These are phyloP conservation scores for Cephus cinctus DNA, from an alignment of 1,140 invertebrate genomes.

Conservation along the genomic window DNA sequence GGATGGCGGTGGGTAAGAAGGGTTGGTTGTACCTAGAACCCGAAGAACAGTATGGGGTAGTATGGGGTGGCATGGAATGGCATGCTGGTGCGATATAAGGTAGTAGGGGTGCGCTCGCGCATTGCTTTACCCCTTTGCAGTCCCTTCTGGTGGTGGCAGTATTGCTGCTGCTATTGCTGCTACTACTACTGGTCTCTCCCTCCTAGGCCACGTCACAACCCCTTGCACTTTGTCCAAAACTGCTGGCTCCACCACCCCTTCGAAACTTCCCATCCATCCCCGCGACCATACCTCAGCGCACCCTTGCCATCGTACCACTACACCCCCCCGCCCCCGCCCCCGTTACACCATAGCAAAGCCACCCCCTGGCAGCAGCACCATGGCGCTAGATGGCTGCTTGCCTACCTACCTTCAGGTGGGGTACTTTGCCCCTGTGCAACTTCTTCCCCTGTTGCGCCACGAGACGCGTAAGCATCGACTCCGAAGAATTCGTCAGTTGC, in stretches of 20 bases:
- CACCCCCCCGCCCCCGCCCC: background rate
- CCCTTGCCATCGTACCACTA: background rate
- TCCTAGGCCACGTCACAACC: background rate
- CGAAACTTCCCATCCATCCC: background rate
- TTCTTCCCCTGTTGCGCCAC: slow-evolving; percentile 15
- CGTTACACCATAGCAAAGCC: too few species aligned
- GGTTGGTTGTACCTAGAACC: slow-evolving; percentile 9
- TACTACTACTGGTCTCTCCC: too few species aligned
- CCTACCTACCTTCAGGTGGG: too few species aligned
- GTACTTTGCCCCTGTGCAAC: too few species aligned
- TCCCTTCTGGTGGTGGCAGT: too few species aligned
- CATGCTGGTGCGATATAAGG: too few species aligned
- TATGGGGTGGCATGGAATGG: too few species aligned
- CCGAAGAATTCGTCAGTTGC: slow-evolving; percentile 15
- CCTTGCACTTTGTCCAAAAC: slow-evolving; percentile 12
- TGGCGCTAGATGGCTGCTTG: too few species aligned
- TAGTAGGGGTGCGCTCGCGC: slow-evolving; percentile 12
- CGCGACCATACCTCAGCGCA: slow-evolving; percentile 4
- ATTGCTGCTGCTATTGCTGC: too few species aligned
- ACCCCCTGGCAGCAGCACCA: too few species aligned
- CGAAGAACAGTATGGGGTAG: too few species aligned
- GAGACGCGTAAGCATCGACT: too few species aligned
- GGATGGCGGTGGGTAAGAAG: slow-evolving; percentile 7
- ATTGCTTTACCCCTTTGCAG: slow-evolving; percentile 8
- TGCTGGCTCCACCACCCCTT: background rate